Conservation (phyloP, 2,113 vertebrate species). For the Istiophorus platypterus region DNA sequence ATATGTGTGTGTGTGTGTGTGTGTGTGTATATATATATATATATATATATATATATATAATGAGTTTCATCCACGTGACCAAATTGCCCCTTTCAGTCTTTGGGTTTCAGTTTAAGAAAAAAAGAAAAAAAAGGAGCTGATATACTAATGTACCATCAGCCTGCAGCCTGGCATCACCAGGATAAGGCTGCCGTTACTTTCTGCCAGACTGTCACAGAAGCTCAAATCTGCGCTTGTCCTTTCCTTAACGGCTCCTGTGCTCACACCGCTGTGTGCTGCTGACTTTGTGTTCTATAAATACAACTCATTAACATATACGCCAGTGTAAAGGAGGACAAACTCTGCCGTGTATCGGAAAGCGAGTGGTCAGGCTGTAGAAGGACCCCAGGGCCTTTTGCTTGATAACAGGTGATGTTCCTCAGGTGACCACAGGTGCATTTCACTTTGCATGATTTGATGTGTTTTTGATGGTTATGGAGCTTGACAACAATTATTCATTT, state of each 20-base stretch:
- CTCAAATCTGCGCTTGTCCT: neutral
- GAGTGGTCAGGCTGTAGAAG: neutral
- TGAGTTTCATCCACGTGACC: conserved; percentile 28
- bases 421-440: neutral
- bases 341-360: neutral
- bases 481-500: neutral
- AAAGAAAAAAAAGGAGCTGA: conserved; percentile 26
- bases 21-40: too few relatives aligned
- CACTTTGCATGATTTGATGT: neutral
- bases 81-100: neutral
- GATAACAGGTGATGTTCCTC: neutral
- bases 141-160: conserved; percentile 46
- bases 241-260: neutral
- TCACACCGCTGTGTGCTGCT: neutral
- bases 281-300: neutral
- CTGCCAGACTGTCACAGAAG: neutral
- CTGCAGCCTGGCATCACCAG: conserved; percentile 31
- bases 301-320: neutral
- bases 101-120: too few relatives aligned
- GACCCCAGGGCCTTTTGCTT: too few relatives aligned
- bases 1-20: too few relatives aligned
- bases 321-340: neutral
- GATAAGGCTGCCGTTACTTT: conserved; percentile 27
- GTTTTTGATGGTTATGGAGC: neutral
- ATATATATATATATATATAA: too few relatives aligned